Evolutionary conservation across 2,888 invertebrate genomes (phyloP), one percentile per base, ranked within the genome.

Genomic region (Calliscelio sp.): DNA sequence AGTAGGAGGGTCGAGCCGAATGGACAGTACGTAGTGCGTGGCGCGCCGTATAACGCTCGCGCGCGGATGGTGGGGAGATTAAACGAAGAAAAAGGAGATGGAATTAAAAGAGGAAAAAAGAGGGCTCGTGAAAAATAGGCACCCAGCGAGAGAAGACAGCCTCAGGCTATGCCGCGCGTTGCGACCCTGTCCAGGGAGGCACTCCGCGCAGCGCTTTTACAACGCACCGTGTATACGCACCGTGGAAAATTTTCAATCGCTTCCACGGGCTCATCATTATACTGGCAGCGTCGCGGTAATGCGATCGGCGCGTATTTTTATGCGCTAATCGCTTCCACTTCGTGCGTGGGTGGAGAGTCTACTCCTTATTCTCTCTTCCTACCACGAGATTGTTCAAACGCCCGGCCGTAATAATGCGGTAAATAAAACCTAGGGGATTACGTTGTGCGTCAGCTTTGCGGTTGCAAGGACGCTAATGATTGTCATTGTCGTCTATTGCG

Each of bases 61-160:
- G 73, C 85, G 65, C 81, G 41, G 79, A 71, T 81, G 79, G 88
- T 85, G 88, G 89, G 87, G 87, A 89, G 91, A 90, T 90, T 88
- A 90, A 90, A 90, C 88, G 82, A 87, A 91, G 88, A 89, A 89
- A 90, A 90, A 88, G 87, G 85, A 88, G 89, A 86, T 87, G 87
- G 87, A 89, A 90, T 88, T 88, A 91, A 88, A 87, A 88, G 86
- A 88, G 81, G 80, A 82, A 86, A 85, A 87, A 86, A 85, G 83
- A 86, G 80, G 86, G 88, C 84, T 90, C 81, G 90, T 92, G 92
- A 92, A 92, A 92, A 92, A 92, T 92, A 90, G 91, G 91, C 88
- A 92, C 88, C 91, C 90, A 90, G 90, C 88, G 87, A 89, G 89
- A 90, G 90, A 89, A 88, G 90, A 91, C 87, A 88, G 91, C 92